Conservation (phyloP, 2,888 invertebrate genomes). For the Acrobasis suavella region DNA sequence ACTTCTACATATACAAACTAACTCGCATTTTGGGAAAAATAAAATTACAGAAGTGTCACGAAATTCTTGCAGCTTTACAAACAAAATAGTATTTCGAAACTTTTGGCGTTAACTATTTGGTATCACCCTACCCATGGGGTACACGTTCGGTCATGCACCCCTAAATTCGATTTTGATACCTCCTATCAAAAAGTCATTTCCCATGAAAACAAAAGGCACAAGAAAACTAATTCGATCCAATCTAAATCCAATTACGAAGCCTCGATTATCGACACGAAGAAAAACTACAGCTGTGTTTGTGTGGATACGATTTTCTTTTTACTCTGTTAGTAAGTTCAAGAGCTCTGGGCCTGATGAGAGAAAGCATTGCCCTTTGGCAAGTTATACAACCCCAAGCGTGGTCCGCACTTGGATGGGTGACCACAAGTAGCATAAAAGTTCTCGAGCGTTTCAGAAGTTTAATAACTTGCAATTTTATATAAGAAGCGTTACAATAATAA, state of each 20-base stretch:
- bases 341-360: too few relatives aligned
- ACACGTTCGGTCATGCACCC: conserved; percentile 32
- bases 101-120: conserved; percentile 15
- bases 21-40: too few relatives aligned
- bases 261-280: conserved; percentile 56
- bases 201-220: conserved; percentile 67
- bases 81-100: background rate
- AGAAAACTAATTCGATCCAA: conserved; percentile 76
- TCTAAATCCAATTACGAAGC: conserved; percentile 77
- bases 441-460: too few relatives aligned
- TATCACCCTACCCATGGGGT: conserved; percentile 28
- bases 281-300: conserved; percentile 30
- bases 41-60: background rate
- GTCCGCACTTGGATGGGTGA: too few relatives aligned
- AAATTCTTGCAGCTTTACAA: background rate
- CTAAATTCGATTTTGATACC: conserved; percentile 73
- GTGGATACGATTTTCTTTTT: too few relatives aligned
- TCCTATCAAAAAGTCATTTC: conserved; percentile 75
- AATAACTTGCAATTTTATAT: too few relatives aligned
- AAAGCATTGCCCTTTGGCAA: too few relatives aligned
- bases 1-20: too few relatives aligned
- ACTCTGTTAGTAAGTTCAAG: too few relatives aligned
- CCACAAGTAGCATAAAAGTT: too few relatives aligned
- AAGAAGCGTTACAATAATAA: too few relatives aligned
- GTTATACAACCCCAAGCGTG: too few relatives aligned